Base-by-base conservation (phyloP, 2,113 vertebrate species). In the Scomber scombrus region DNA sequence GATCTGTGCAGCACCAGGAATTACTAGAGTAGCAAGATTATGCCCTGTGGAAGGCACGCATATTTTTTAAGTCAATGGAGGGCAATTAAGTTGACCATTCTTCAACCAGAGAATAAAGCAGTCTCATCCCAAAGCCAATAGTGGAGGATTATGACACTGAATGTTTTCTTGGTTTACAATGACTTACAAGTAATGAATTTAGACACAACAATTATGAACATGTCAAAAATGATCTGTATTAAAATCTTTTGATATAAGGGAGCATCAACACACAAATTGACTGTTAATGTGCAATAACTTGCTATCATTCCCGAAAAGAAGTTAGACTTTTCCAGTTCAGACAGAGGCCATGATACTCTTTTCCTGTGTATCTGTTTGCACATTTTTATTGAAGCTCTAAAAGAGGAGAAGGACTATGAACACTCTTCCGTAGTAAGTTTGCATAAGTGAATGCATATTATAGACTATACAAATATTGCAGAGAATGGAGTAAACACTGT, bases 1-100 rank as follows among this genome's bases (percentile, higher is more conserved):
- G 43, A 16, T 54, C 45, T 40, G 43, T 54, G 5, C 13, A 0
- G 10, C 46, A 75, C 15, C 1, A 29, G 8, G 49, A 49, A 9
- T 54, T 21, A 63, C 3, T 52, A 11, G 19, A 43, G 45, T 43
- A 23, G 31, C 46, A n/a, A 57, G 8, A 75, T 3, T 21, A 11
- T 14, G 5, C 16, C 29, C 11, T 54, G 8, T 50, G 19, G 1
- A 23, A 71, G 29, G 29, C 3, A 6, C 50, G 55, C 26, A 14
- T 11, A 21, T 58, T 54, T 58, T 54, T 62, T 34, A 58, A 69
- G 34, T 68, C 57, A 71, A 51, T 31, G 5, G 54, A n/a, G 65
- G 47, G 4, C 60, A 47, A 61, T 81, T 54, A 78, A 26, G 23
- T 26, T 26, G 23, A 26, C 23, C 23, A 11, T 52, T 66, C 18